These are phyloP conservation scores for Illadopsis cleaveri DNA, from an alignment of 2,113 vertebrate genomes.

Conservation along the genomic window DNA sequence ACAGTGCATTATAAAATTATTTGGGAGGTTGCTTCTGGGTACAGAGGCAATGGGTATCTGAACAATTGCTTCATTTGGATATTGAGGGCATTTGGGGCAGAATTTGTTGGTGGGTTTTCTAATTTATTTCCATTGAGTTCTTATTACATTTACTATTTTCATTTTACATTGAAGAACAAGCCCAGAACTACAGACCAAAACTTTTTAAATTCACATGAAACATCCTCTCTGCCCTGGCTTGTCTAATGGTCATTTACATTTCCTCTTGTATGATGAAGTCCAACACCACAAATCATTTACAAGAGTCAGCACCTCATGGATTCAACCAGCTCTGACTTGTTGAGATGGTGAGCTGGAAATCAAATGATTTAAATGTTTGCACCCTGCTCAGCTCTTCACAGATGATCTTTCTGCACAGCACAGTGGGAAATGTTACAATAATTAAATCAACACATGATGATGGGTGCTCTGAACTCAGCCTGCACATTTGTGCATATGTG, in stretches of 20 bases:
- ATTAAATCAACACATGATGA: background rate
- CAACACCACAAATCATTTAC: background rate
- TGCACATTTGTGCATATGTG: background rate
- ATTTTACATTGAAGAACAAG: background rate
- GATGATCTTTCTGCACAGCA: background rate
- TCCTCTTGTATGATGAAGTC: background rate
- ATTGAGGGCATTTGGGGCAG: background rate
- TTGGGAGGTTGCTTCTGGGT: background rate
- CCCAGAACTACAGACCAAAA: background rate
- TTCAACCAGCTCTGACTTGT: background rate
- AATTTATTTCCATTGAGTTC: background rate
- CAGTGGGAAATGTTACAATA: slow-evolving; percentile 7
- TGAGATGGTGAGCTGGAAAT: background rate
- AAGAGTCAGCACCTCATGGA: background rate
- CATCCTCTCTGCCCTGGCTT: background rate
- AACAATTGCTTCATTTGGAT: background rate
- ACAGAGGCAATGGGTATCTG: background rate
- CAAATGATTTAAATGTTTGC: slow-evolving; percentile 18
- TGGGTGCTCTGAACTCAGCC: background rate
- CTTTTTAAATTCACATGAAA: background rate
- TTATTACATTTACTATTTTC: background rate
- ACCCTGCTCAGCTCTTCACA: background rate
- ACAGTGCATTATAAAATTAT: background rate
- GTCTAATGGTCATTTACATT: background rate
- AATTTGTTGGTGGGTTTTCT: background rate